Conservation (phyloP, 2,113 vertebrate genomes). For the Aptenodytes forsteri region DNA sequence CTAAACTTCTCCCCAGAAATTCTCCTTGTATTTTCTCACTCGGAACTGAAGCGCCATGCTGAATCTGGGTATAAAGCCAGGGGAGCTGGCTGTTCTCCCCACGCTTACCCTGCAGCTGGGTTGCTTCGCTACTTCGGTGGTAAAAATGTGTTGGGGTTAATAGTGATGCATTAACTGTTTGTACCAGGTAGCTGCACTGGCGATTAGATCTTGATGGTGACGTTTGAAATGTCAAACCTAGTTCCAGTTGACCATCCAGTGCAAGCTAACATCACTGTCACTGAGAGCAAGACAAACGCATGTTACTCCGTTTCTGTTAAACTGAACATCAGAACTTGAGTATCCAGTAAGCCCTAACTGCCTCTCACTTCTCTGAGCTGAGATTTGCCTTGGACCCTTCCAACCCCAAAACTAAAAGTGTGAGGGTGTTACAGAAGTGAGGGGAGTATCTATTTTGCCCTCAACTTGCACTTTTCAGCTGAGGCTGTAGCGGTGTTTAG, state of each 20-base stretch:
- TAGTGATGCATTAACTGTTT: background rate
- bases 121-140: background rate
- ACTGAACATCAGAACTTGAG: too few relatives aligned
- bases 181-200: background rate
- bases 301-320: background rate
- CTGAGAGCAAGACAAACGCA: background rate
- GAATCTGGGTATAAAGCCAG: background rate
- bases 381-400: background rate
- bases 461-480: background rate
- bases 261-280: background rate
- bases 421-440: background rate
- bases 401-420: background rate
- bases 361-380: background rate
- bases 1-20: background rate
- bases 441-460: background rate
- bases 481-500: background rate
- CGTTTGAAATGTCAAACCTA: background rate
- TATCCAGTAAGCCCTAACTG: background rate
- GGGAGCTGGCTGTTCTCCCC: background rate
- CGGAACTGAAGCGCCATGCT: fast-evolving
- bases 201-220: background rate
- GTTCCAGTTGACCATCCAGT: background rate
- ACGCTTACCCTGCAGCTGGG: background rate
- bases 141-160: background rate
- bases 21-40: background rate